A percentile compares a stretch with the other conserved stretches of the same genome.
phyloP scores from a whole-genome alignment of 2,888 invertebrate species.

The Cephus pygmeus region DNA sequence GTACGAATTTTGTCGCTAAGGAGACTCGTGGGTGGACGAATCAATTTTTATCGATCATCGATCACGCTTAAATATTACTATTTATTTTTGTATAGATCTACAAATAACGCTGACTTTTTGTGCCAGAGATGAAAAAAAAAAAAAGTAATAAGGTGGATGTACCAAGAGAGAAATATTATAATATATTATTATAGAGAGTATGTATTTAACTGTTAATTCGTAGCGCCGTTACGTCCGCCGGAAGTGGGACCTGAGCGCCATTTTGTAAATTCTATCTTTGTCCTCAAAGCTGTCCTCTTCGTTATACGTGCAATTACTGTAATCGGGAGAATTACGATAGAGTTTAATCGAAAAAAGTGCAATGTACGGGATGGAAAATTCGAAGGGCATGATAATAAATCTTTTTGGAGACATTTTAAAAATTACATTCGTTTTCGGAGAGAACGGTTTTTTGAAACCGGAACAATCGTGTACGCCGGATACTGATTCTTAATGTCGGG shows the following conservation, averaged over 20 bases:
- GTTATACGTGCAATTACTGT: neutral
- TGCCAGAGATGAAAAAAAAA: constrained; percentile 48
- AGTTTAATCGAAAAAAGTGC: too few species aligned
- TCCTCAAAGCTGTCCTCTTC: neutral
- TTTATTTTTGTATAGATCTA: constrained; percentile 65
- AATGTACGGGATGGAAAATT: neutral
- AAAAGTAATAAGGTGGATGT: constrained; percentile 31
- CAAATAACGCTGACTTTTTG: constrained; percentile 54
- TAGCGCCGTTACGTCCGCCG: neutral
- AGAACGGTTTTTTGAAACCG: neutral
- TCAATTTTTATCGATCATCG: neutral
- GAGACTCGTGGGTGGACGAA: neutral
- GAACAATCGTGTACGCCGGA: too few species aligned
- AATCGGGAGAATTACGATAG: neutral
- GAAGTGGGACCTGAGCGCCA: neutral
- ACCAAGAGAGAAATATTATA: constrained; percentile 33
- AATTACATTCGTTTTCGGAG: neutral
- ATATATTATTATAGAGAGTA: constrained; percentile 39
- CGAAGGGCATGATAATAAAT: neutral
- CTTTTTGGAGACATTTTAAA: neutral
- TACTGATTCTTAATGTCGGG: neutral
- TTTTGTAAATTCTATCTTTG: neutral
- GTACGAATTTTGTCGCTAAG: neutral
- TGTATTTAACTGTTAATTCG: constrained; percentile 9
- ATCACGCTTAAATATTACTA: constrained; percentile 52